A percentile compares a stretch with the other conserved stretches of the same genome.
phyloP scores from a whole-genome alignment of 1,140 invertebrate genomes.

The Bombus turneri region DNA sequence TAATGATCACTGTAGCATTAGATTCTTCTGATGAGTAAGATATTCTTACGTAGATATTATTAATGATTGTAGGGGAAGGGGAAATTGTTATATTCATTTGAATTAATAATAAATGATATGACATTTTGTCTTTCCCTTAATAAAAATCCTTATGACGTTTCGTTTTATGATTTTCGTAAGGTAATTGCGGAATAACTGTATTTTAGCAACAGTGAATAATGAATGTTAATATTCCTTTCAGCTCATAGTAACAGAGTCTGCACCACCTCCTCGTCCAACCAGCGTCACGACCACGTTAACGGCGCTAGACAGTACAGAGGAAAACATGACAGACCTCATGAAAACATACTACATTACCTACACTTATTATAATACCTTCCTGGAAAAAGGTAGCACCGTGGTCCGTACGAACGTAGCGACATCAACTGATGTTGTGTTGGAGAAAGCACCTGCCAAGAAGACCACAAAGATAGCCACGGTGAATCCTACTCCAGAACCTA shows the following conservation, averaged over 20 bases:
- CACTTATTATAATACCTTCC: conserved; percentile 85
- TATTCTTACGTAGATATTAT: too few relatives aligned
- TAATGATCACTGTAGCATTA: too few relatives aligned
- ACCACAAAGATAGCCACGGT: conserved; percentile 67
- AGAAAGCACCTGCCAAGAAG: conserved; percentile 83
- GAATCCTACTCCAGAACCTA: conserved; percentile 78
- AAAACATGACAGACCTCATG: conserved; percentile 81
- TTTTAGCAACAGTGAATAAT: neutral
- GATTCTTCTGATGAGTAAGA: too few relatives aligned
- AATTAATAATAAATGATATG: too few relatives aligned
- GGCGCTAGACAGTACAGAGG: conserved; percentile 79
- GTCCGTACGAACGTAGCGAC: conserved; percentile 85
- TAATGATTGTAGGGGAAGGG: too few relatives aligned
- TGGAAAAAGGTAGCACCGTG: conserved; percentile 83
- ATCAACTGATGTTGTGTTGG: conserved; percentile 85
- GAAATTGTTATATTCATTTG: too few relatives aligned
- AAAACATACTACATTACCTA: conserved; percentile 87
- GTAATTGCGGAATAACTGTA: neutral
- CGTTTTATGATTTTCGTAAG: neutral
- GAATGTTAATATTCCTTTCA: conserved; percentile 50
- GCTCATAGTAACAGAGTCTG: conserved; percentile 85
- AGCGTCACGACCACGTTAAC: conserved; percentile 82
- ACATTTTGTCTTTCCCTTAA: too few relatives aligned
- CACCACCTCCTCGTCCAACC: conserved; percentile 80
- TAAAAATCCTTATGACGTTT: neutral